Evolutionary conservation across 2,888 invertebrate species (phyloP).

Genomic region (Galerucella nymphaeae): DNA sequence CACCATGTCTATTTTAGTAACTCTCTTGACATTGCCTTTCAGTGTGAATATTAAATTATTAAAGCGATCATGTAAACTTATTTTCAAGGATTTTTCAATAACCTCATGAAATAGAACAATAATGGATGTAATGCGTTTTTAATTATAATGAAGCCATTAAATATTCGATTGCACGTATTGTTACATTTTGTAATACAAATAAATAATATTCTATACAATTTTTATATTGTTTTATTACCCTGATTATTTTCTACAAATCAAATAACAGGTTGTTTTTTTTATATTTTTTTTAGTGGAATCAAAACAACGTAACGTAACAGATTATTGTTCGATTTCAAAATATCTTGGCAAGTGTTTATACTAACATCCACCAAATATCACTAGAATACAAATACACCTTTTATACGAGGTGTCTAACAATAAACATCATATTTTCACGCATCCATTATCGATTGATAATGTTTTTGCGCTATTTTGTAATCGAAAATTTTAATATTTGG

Average conservation of each 20-base stretch:
- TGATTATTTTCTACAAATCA: no score
- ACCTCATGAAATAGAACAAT: neutral
- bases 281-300: no score
- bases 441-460: no score
- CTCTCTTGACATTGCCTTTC: slow-evolving; percentile 8
- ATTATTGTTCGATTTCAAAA: no score
- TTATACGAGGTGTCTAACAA: neutral
- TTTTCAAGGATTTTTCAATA: neutral
- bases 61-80: slow-evolving; percentile 1
- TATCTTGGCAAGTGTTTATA: neutral
- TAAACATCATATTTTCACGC: neutral
- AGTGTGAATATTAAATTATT: slow-evolving; percentile 3
- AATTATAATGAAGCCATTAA: neutral
- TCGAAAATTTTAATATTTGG: no score
- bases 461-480: no score
- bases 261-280: no score
- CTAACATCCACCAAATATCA: neutral
- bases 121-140: neutral
- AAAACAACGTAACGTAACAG: no score
- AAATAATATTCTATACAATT: slow-evolving; percentile 1
- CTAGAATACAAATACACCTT: neutral
- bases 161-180: neutral
- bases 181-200: neutral
- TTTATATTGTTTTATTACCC: neutral
- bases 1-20: slow-evolving; percentile 3